A percentile compares a stretch with the other conserved stretches of the same genome.
Conservation (phyloP, 2,797 vertebrate species). For the Benthosema pterotum region DNA sequence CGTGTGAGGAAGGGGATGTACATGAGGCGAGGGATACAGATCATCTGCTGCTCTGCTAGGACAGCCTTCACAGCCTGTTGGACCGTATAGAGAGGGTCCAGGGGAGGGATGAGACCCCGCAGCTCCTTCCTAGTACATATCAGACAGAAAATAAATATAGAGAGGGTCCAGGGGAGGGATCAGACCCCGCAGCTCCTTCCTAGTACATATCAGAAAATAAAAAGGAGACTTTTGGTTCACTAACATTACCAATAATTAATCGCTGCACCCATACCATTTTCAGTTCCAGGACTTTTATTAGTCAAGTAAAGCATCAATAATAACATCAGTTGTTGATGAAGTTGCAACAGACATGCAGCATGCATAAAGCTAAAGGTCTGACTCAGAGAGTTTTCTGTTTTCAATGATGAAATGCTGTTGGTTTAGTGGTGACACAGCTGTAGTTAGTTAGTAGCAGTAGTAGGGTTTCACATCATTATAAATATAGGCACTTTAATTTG, state of each 20-base stretch:
- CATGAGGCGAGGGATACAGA: conserved; percentile 70
- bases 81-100: conserved; percentile 74
- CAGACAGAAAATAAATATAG: conserved; percentile 45
- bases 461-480: too few species aligned
- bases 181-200: conserved; percentile 65
- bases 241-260: not conserved
- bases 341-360: too few species aligned
- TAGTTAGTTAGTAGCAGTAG: too few species aligned
- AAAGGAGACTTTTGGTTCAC: not conserved
- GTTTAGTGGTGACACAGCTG: too few species aligned
- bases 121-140: conserved; percentile 63
- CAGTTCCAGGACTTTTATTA: too few species aligned
- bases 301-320: too few species aligned
- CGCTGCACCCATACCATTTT: too few species aligned
- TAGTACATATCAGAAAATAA: conserved; percentile 20
- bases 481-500: too few species aligned
- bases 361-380: too few species aligned
- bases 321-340: too few species aligned
- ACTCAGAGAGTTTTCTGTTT: too few species aligned
- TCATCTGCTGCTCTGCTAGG: conserved; percentile 71
- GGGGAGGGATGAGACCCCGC: conserved; percentile 58
- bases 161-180: conserved; percentile 71
- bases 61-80: conserved; percentile 74
- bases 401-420: too few species aligned
- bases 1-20: conserved; percentile 71